Percentiles rank a stretch among this genome's conserved stretches.
Conservation (phyloP, 2,113 vertebrate genomes). For the Engystomops pustulosus region DNA sequence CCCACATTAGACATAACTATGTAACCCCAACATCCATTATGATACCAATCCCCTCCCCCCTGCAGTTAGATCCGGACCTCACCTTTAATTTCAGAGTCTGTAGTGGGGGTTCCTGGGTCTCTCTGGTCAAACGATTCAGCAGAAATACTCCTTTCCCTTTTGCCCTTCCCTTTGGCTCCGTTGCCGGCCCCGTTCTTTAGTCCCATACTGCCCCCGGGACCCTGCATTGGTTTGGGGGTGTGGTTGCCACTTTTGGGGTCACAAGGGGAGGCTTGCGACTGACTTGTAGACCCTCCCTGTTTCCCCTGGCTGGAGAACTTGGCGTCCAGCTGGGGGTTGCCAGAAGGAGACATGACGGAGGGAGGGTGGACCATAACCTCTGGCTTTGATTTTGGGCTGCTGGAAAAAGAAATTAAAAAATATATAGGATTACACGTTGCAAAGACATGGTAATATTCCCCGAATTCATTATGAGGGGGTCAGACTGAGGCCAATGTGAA, state of each 20-base stretch:
- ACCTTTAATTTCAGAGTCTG: slow-evolving; percentile 92
- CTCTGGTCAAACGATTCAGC: slow-evolving; percentile 96
- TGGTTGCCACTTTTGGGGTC: slow-evolving; percentile 92
- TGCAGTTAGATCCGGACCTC: neutral
- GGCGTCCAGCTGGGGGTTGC: slow-evolving; percentile 97
- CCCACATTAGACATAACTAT: too few species aligned
- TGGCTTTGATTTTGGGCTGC: slow-evolving; percentile 99
- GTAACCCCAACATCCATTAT: too few species aligned
- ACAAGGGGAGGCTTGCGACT: slow-evolving; percentile 96
- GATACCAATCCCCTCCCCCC: too few species aligned
- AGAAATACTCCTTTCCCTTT: slow-evolving; percentile 95
- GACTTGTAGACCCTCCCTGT: slow-evolving; percentile 92
- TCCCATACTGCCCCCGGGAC: slow-evolving; percentile 91
- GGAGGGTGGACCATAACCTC: slow-evolving; percentile 99
- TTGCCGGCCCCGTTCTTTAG: slow-evolving; percentile 95
- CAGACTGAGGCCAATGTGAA: too few species aligned
- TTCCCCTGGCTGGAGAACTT: slow-evolving; percentile 99
- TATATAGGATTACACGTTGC: too few species aligned
- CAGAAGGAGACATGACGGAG: slow-evolving; percentile 98
- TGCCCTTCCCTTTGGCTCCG: slow-evolving; percentile 96
- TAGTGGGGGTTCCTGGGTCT: slow-evolving; percentile 90
- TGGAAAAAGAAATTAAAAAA: slow-evolving; percentile 64
- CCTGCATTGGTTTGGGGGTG: slow-evolving; percentile 85
- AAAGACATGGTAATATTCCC: too few species aligned
- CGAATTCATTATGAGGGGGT: too few species aligned